Base-by-base conservation (phyloP, 2,113 vertebrate genomes). In the Antechinus stuartii region DNA sequence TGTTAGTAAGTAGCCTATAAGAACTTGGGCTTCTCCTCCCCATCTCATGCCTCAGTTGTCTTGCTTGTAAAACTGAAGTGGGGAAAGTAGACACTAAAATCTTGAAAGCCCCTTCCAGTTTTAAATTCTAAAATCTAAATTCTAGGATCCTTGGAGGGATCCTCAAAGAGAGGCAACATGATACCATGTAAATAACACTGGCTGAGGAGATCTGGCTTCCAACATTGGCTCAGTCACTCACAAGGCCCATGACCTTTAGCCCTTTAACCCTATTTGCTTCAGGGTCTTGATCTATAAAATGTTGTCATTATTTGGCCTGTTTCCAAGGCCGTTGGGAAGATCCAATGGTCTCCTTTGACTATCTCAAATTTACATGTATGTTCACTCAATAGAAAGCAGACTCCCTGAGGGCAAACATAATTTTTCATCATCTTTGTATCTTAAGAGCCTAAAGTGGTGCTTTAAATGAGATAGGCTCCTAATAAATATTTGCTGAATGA, bases 101-200 rank as follows among this genome's bases (percentile, higher is more conserved):
- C 30, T 1, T 10, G 55, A 1, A 2, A 0, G 53, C 8, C 42
- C 47, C 22, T 0, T 22, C 26, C 7, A 9, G 49, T n/a, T 42
- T 22, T 42, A 84, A 42, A 50, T 91, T 23, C 35, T 35, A 0
- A 52, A 52, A 11, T 52, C 50, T 52, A 52, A 52, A 52, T 52
- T 52, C 10, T 52, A 52, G 50, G 8, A 52, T 52, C 50, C 49
- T 49, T 8, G 49, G 49, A 49, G 49, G 0, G 1, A 24, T 91
- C 95, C 1, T 0, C 0, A 5, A 26, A 92, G 89, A 61, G 92
- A 47, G 25, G 0, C 54, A 19, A 54, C 55, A 35, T 23, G 35
- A 22, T 84, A 22, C n/a, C 54, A 24, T 55, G 11, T 47, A 23
- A 55, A 92, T 94, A 96, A 47, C 89, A 24, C 47, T 27, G 0